Base-by-base conservation (phyloP, 2,888 invertebrate species). In the Rapana venosa region DNA sequence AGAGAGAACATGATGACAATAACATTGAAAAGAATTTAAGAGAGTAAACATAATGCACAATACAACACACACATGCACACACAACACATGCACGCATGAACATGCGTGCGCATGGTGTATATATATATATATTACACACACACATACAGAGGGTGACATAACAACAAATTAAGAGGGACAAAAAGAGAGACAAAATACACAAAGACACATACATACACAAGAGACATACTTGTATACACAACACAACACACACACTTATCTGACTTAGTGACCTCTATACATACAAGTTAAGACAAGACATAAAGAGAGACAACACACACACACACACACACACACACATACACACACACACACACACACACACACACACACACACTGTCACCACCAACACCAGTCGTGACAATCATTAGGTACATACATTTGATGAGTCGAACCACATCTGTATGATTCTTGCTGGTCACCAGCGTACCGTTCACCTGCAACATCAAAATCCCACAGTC, bases 371-470 rank as follows among this genome's bases (percentile, higher is more conserved):
- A 79, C 32, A 79, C 79, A 79, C 26, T 11, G n/a, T n/a, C n/a
- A n/a, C n/a, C n/a, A n/a, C n/a, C n/a, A n/a, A n/a, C n/a, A n/a
- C n/a, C n/a, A n/a, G n/a, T n/a, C n/a, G n/a, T n/a, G n/a, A 22
- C 61, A 36, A 85, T 70, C 84, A 87, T n/a, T n/a, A n/a, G n/a
- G 35, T 36, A 22, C 97, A 97, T 96, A 99, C 99, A 98, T 97
- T 98, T 98, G 95, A 99, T 99, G 96, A 99, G 97, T 95, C 98
- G 98, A 95, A 99, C 99, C 93, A 99, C 99, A 96, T 99, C 98
- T 94, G 98, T 98, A 95, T 99, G 99, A 95, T 98, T 98, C 95
- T 98, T 98, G 94, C 97, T 97, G 94, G 98, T 98, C 91, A 99
- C 99, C 94, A 98, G 97, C 92, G 98, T 97, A 92, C 98, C 98